Conservation (phyloP, 2,797 vertebrate species). For the Mormyrus proboscirostris region DNA sequence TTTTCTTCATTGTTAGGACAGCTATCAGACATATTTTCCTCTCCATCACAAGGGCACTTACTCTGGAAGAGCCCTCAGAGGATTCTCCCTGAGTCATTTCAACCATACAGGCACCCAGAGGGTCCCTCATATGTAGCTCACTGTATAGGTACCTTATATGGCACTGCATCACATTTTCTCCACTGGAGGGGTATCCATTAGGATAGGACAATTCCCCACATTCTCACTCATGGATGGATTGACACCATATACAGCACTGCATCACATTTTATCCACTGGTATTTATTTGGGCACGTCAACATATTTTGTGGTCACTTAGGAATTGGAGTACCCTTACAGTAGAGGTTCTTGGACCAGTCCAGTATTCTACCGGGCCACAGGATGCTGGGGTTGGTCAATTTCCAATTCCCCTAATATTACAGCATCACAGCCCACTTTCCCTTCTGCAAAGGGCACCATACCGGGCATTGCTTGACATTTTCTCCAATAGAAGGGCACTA, state of each 20-base stretch:
- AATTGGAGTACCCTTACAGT: not conserved
- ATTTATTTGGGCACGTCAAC: not conserved
- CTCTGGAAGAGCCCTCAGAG: not conserved
- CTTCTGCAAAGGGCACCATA: not conserved
- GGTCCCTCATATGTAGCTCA: not conserved
- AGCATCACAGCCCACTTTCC: not conserved
- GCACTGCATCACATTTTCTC: not conserved
- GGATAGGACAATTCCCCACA: too few relatives aligned
- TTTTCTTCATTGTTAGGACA: not conserved
- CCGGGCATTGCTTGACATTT: not conserved
- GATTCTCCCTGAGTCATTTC: not conserved
- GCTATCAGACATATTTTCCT: not conserved
- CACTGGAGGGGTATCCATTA: too few relatives aligned
- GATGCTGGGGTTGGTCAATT: not conserved
- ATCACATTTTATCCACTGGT: not conserved
- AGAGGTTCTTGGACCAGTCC: not conserved
- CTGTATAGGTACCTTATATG: not conserved
- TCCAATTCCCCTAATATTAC: not conserved
- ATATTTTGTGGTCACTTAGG: not conserved
- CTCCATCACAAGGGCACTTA: not conserved
- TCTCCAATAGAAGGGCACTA: not conserved
- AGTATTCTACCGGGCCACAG: not conserved
- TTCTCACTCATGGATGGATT: too few relatives aligned
- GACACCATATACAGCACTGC: too few relatives aligned
- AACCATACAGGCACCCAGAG: not conserved